These are phyloP conservation scores for Melanotaenia boesemani DNA, from an alignment of 2,797 vertebrate species.

Conservation along the genomic window DNA sequence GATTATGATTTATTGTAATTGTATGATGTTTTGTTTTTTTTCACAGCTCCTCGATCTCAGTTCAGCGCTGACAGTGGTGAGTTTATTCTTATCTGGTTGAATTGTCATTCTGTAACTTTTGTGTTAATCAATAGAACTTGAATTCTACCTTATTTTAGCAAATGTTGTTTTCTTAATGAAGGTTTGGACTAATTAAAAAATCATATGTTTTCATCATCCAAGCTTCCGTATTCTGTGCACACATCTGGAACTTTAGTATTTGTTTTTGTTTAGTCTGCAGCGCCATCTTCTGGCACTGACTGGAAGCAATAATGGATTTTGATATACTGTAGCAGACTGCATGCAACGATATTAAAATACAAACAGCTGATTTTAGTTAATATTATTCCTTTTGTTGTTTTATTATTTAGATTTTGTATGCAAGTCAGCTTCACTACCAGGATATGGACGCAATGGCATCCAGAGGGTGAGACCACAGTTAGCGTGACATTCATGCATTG, in stretches of 20 bases:
- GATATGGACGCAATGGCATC: constrained; percentile 92
- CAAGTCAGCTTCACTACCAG: constrained; percentile 93
- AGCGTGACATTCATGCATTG: neutral
- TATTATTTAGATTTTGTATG: constrained; percentile 89
- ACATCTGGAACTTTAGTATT: constrained; percentile 35
- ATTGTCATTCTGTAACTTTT: neutral
- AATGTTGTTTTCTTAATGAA: neutral
- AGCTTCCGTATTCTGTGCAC: neutral
- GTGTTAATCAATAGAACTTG: neutral
- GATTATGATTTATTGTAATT: neutral
- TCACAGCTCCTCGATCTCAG: constrained; percentile 73
- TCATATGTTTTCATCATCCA: constrained; percentile 14
- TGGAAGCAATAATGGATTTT: constrained; percentile 4
- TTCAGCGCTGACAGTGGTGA: constrained; percentile 74
- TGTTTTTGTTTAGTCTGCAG: constrained; percentile 31
- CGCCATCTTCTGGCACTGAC: constrained; percentile 70
- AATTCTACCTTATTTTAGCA: neutral
- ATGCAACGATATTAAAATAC: neutral
- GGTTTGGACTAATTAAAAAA: neutral
- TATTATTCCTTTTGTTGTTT: neutral
- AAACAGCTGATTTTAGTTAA: neutral
- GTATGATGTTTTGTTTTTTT: constrained; percentile 21
- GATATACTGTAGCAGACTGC: neutral
- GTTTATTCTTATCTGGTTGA: constrained; percentile 32
- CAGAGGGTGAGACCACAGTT: constrained; percentile 87